These are phyloP conservation scores for Telmatochromis sp. DNA, from an alignment of 2,113 vertebrate genomes.

Conservation along the genomic window DNA sequence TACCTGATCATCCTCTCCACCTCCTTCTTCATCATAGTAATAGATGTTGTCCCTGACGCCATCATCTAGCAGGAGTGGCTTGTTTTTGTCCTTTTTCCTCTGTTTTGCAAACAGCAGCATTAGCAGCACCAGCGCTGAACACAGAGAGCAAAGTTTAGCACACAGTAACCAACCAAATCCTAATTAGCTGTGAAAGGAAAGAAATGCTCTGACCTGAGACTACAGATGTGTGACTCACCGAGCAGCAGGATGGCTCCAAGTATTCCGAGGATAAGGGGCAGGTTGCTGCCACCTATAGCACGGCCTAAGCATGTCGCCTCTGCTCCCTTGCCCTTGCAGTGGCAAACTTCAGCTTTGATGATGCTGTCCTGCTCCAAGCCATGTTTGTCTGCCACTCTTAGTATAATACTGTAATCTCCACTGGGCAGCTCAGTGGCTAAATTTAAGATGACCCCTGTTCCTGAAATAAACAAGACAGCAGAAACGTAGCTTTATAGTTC, in stretches of 20 bases:
- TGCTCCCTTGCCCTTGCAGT: background rate
- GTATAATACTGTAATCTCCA: background rate
- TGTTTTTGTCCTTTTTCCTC: background rate
- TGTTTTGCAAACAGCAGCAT: background rate
- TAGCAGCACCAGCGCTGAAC: background rate
- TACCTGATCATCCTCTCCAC: conserved; percentile 94
- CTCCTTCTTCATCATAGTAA: conserved; percentile 89
- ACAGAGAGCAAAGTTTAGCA: background rate
- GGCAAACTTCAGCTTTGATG: background rate
- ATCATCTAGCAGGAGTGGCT: conserved; percentile 60
- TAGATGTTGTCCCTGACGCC: conserved; percentile 87
- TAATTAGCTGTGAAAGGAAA: background rate
- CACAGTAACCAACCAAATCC: rapidly evolving
- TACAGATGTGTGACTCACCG: background rate
- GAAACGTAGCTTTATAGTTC: background rate
- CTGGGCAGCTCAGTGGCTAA: background rate
- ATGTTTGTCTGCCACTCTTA: rapidly evolving
- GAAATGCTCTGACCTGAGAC: background rate
- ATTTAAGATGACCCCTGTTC: background rate
- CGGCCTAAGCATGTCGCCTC: background rate
- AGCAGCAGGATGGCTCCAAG: background rate
- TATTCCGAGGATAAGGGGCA: background rate
- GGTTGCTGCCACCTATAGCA: background rate
- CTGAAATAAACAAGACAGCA: background rate
- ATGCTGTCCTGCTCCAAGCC: background rate